Base-by-base conservation (phyloP, 92 coral and sea anemone genomes). In the Epizoanthus scotinus region DNA sequence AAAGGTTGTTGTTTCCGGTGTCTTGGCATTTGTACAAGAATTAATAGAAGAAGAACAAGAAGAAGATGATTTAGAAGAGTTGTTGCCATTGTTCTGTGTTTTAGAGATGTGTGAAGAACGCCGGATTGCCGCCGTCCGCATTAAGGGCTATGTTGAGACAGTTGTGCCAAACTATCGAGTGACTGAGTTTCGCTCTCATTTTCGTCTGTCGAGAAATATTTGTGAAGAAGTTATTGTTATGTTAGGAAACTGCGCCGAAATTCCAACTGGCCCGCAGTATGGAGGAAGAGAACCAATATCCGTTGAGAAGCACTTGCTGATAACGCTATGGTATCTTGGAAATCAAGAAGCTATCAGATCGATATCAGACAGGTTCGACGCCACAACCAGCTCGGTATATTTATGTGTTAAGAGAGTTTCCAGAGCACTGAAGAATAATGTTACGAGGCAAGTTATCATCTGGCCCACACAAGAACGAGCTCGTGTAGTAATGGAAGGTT, bases 151-250 rank as follows among this genome's bases (percentile, higher is more conserved):
- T 2, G 40, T 34, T 5, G 36, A 31, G 4, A 31, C 36, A 31
- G 36, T 31, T 31, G 36, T 31, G 4, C 36, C 36, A 34, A 34
- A 34, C 40, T 34, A 3, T 34, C 40, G 6, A 34, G 3, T 34
- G 40, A 34, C 4, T 2, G 2, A n/a, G 40, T 78, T 71, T 63
- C 89, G 85, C 27, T 62, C 72, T 18, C 89, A 86, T 73, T 86
- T 86, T 73, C 79, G 82, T 6, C 64, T 85, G 49, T 79, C 85
- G 26, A 62, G 17, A 15, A 50, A 59, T 18, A 70, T 71, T n/a
- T 81, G 74, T 55, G 89, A 85, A 71, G 64, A 79, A 24, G 53
- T 79, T 17, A 24, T 64, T 67, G 14, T 47, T 49, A 66, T 66
- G 57, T 63, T 79, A 34, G 56, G 83, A 27, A 71, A 71, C 61